Base-by-base conservation (phyloP, 1,140 invertebrate genomes). In the Nautilus pompilius region DNA sequence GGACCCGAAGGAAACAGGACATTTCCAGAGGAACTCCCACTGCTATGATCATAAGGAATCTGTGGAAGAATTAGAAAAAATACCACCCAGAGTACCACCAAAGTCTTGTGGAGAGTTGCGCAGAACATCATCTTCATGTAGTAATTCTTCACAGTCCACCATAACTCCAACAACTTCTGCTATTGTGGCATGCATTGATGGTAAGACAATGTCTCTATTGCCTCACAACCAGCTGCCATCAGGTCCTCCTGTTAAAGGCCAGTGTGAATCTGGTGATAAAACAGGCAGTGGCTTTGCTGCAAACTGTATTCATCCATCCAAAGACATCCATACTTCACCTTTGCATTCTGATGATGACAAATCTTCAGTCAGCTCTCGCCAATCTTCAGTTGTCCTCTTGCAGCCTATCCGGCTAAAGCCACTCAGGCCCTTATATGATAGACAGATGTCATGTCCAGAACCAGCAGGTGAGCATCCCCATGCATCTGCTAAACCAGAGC, bases 331-430 rank as follows among this genome's bases (percentile, higher is more conserved):
- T 62, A 26, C 53, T 15, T 30, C 45, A 36, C 55, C 55, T 51
- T 34, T 59, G 30, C 61, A 64, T n/a, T 77, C 75, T 0, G 77
- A 79, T 56, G 73, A 75, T 45, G 75, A 79, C 54, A 67, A 58
- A 30, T 75, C 76, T 17, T 79, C 77, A 8, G 65, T 71, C 6
- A 69, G 67, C 10, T 79, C 77, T 20, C 66, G 71, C 45, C 71
- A 76, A 53, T 79, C 77, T 8, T 79, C 75, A 15, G 73, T 77
- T 32, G 70, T 79, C 5, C 58, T 76, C 28, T 57, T 79, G 10
- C 73, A 76, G 45, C 77, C 77, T 10, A 79, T 79, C 26, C 69
- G 76, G 46, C 60, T 79, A 3, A 77, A 77, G 51, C 67, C 69
- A 1, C 63, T 71, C 26, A 63, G 69, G 58, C 71, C 68, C 29